Evolutionary conservation across 2,797 vertebrate species (phyloP), one percentile per base, ranked within the genome.

Genomic region (Philypnodon macrostomus): DNA sequence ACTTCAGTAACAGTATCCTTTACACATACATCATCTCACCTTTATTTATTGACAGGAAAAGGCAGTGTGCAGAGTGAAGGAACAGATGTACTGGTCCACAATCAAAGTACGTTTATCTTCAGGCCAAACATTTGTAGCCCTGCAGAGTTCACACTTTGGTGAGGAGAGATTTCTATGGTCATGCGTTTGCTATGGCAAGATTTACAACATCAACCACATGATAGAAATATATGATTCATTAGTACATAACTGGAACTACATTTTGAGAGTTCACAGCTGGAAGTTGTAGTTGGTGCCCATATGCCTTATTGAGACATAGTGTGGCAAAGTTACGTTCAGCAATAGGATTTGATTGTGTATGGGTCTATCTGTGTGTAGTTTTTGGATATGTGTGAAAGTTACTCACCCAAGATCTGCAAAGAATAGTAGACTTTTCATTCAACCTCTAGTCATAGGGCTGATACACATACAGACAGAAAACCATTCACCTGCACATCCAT

Each of bases 31-130:
- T 23, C 37, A 14, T 14, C 12, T 13, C 13, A 14, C 21, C 21
- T 41, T 6, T 61, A 47, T 67, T 60, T 63, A 56, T 30, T 40
- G 26, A 38, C 29, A 36, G 50, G 19, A 37, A 29, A 40, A 56
- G 47, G 11, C 18, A 12, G 58, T n/a, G 27, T 4, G 34, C 19
- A 44, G 18, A 47, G 19, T 19, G 46, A 68, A 41, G 16, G 41
- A 60, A 33, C 18, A 14, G 12, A 21, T 14, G n/a, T 57, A 48
- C 21, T 0, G 0, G 24, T 53, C 50, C 10, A 10, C 42, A 35
- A 67, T 63, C 49, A 58, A 66, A 65, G 47, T 30, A 5, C 50
- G 42, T 71, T 63, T 65, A 47, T 59, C 14, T 40, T 57, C 47
- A 39, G 16, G 53, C 38, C n/a, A 61, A 58, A 64, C 31, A 16